Percentiles rank a stretch among this genome's conserved stretches.
Evolutionary conservation across 2,888 invertebrate genomes (phyloP).

Genomic region (Dermolepida albohirtum): DNA sequence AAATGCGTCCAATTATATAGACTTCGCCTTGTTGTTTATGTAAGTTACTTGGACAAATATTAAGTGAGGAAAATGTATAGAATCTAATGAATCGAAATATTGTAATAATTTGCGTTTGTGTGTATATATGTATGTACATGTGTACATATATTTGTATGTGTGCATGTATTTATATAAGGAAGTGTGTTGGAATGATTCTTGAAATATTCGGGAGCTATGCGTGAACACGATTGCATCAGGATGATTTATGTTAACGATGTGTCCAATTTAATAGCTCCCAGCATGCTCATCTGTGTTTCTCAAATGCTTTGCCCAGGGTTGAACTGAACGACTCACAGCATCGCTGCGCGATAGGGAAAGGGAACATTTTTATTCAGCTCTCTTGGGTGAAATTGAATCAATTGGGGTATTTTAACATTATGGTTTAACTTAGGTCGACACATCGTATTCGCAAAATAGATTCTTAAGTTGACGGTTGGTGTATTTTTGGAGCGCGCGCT

Average conservation of each 20-base stretch:
- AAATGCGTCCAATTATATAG: too few species aligned
- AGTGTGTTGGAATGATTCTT: constrained; percentile 22
- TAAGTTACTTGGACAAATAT: too few species aligned
- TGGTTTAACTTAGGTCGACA: constrained; percentile 54
- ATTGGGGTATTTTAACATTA: constrained; percentile 61
- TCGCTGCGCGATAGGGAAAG: constrained; percentile 51
- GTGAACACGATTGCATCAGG: constrained; percentile 59
- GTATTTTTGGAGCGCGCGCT: constrained; percentile 9
- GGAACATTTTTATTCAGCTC: constrained; percentile 61
- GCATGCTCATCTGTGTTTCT: constrained; percentile 64
- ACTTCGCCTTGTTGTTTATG: too few species aligned
- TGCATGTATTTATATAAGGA: too few species aligned
- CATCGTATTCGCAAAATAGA: constrained; percentile 48
- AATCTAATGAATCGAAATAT: too few species aligned
- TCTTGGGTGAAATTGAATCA: constrained; percentile 63
- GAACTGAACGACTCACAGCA: constrained; percentile 51
- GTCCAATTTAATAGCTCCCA: constrained; percentile 64
- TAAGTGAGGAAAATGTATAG: too few species aligned
- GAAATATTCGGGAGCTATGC: constrained; percentile 41
- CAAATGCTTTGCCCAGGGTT: constrained; percentile 61
- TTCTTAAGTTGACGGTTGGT: constrained; percentile 46
- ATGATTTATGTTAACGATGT: constrained; percentile 64
- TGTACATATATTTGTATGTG: too few species aligned
- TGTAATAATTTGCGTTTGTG: too few species aligned
- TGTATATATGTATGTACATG: too few species aligned